Evolutionary conservation across 2,888 invertebrate species (phyloP), one percentile per base, ranked within the genome.

Genomic region (Hylaea fasciaria): DNA sequence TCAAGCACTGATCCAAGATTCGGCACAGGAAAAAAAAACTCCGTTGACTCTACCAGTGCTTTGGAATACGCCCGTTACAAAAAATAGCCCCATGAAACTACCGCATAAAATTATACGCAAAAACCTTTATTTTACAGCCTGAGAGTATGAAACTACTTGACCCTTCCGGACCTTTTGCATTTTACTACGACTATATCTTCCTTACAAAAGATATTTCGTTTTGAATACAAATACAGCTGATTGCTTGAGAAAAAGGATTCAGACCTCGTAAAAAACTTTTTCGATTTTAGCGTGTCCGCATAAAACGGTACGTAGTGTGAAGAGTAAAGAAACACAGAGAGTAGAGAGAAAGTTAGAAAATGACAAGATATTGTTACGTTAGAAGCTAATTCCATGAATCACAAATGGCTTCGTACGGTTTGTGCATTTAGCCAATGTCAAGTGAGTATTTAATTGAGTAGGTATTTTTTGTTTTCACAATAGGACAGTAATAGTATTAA

Each of bases 61-160:
- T n/a, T n/a, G n/a, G n/a, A n/a, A n/a, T n/a, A n/a, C n/a, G n/a
- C n/a, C n/a, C n/a, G n/a, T n/a, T n/a, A n/a, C n/a, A n/a, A n/a
- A n/a, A n/a, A n/a, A n/a, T n/a, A n/a, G n/a, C n/a, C n/a, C n/a
- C n/a, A n/a, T n/a, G n/a, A 9, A 3, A 41, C 41, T 35, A 13
- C 44, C 17, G 46, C 47, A 52, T 51, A 57, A 46, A 57, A 48
- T 51, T 55, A 45, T 53, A 39, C 16, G 44, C 37, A 12, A 22
- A 57, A 73, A 71, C 70, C 68, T 71, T 65, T 64, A 57, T 71
- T 68, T 71, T 66, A 67, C 40, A 22, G 64, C 57, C 52, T 17
- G 40, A 59, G 62, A 62, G 51, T 53, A 62, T 56, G 53, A 64
- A 70, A 71, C 69, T 70, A 67, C 71, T 70, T 57, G 71, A 71